Evolutionary conservation across 2,888 invertebrate genomes (phyloP).

Genomic region (Selenia dentaria): DNA sequence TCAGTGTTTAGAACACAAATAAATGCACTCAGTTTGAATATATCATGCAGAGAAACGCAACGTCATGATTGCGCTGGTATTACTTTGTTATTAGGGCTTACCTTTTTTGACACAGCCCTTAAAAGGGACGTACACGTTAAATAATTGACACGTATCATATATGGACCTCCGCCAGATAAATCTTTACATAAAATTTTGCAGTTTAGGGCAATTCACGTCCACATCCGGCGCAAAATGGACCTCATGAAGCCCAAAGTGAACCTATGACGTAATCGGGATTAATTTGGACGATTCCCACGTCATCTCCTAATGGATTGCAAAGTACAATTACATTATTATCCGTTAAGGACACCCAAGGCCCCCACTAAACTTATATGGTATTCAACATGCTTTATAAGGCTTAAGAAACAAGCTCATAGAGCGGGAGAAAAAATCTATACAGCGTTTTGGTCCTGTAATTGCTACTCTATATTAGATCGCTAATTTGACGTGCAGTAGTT

Average conservation of each 20-base stretch:
- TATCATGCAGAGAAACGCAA: constrained; percentile 8
- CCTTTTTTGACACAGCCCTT: constrained; percentile 9
- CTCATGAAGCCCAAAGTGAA: constrained; percentile 46
- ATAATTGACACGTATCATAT: constrained; percentile 32
- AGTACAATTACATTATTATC: constrained; percentile 62
- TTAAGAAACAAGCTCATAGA: constrained; percentile 41
- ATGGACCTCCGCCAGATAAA: constrained; percentile 32
- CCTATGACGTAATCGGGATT: constrained; percentile 66
- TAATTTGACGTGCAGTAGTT: constrained; percentile 10
- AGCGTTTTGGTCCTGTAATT: constrained; percentile 28
- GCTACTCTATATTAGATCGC: constrained; percentile 21
- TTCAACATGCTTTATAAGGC: constrained; percentile 40
- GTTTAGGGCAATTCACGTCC: constrained; percentile 36
- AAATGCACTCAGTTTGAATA: constrained; percentile 6
- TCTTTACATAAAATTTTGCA: constrained; percentile 38
- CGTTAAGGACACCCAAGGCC: constrained; percentile 64
- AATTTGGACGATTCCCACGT: constrained; percentile 66
- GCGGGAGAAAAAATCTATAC: constrained; percentile 36
- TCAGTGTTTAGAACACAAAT: too few relatives aligned
- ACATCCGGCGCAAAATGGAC: constrained; percentile 40
- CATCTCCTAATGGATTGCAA: constrained; percentile 58
- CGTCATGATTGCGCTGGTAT: constrained; percentile 7
- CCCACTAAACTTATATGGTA: constrained; percentile 51
- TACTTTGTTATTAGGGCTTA: constrained; percentile 5
- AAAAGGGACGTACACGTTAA: constrained; percentile 19